Evolutionary conservation across 2,888 invertebrate species (phyloP), one percentile per base, ranked within the genome.

Genomic region (Actias luna): DNA sequence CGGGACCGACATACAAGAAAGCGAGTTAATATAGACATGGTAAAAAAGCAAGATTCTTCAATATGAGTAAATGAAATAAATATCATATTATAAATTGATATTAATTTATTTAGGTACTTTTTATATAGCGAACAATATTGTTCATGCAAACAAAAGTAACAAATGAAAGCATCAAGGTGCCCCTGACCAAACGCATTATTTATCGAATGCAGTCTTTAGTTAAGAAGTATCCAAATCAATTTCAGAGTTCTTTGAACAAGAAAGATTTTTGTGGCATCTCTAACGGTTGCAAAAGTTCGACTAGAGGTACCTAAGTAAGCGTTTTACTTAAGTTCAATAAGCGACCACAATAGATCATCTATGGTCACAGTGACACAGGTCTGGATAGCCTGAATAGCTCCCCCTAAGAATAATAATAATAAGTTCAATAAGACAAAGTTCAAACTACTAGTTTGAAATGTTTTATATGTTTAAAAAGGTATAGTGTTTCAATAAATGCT

Each of bases 261-360:
- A 65, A 64, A 67, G 64, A 60, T 58, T 64, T 66, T 65, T 64
- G 62, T 64, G 66, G 61, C 62, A 66, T 62, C 65, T 69, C 63
- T 65, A 67, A 67, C 69, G 66, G 65, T 66, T 65, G 65, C 61
- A 61, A 61, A 64, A 65, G 61, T 65, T 66, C 46, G 22, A 25
- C 10, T 22, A 0, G 18, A 10, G 42, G 42, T 62, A 62, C 59
- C 59, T 62, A 60, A 57, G 62, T 64, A 66, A 66, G 65, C 66
- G 65, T 63, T 66, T 66, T 61, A 62, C 58, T 59, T 64, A 62
- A 61, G 57, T 55, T 35, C 25, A 27, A 42, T 60, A 18, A 60
- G 31, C 5, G 36, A 42, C n/a, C n/a, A n/a, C n/a, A n/a, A n/a
- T n/a, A n/a, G n/a, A n/a, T n/a, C n/a, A n/a, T n/a, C n/a, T n/a